Conservation (phyloP, 2,797 vertebrate genomes). For the Oreochromis grahami region DNA sequence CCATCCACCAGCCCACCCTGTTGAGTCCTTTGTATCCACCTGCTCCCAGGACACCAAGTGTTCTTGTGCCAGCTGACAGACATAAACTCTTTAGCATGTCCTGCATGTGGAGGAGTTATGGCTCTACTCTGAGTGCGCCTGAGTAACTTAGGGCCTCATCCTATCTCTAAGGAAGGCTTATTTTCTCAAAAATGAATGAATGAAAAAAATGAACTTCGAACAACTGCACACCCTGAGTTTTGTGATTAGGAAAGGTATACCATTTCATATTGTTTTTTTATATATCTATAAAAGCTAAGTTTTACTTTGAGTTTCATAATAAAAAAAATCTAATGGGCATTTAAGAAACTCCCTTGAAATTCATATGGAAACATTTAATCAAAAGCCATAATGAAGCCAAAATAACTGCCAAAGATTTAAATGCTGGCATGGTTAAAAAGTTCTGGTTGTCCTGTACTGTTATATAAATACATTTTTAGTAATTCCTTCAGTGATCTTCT, state of each 20-base stretch:
- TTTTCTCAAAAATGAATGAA: neutral
- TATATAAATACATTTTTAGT: neutral
- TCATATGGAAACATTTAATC: neutral
- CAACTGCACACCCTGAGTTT: neutral
- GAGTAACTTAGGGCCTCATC: neutral
- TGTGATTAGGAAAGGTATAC: neutral
- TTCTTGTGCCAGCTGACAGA: neutral
- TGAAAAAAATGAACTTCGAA: neutral
- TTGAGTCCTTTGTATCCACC: neutral
- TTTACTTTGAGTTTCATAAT: neutral
- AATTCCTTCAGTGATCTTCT: neutral
- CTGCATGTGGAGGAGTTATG: neutral
- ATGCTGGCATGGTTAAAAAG: neutral
- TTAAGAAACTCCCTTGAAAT: neutral
- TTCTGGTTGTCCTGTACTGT: neutral
- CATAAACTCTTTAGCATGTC: neutral
- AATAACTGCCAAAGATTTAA: neutral
- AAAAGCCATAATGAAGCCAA: neutral
- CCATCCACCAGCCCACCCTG: neutral
- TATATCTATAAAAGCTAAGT: neutral
- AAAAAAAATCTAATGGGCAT: fast-evolving
- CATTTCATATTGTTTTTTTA: neutral
- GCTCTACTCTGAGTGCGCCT: neutral
- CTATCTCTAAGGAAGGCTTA: neutral
- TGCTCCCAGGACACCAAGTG: neutral